Conservation (phyloP, 2,113 vertebrate genomes). For the Anhinga rufa region DNA sequence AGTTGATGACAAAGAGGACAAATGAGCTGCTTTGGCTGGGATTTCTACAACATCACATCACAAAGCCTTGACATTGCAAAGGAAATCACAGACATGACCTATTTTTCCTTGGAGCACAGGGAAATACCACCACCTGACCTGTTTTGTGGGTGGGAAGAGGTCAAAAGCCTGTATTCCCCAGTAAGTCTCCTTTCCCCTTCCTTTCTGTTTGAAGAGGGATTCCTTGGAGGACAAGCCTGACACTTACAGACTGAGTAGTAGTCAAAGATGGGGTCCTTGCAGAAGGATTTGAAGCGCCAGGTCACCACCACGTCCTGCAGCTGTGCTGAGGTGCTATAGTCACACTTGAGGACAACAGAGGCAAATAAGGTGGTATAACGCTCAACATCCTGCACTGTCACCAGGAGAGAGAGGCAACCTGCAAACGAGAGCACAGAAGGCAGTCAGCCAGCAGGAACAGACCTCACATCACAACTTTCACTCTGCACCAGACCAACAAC, state of each 20-base stretch:
- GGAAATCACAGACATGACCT: neutral
- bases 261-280: constrained; percentile 92
- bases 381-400: constrained; percentile 76
- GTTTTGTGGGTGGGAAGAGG: neutral
- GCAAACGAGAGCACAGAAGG: constrained; percentile 17
- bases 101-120: neutral
- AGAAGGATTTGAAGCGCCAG: constrained; percentile 94
- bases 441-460: neutral
- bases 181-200: neutral
- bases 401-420: constrained; percentile 82
- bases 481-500: neutral
- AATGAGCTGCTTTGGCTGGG: neutral
- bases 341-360: constrained; percentile 81
- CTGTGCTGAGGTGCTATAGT: constrained; percentile 88
- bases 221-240: neutral
- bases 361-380: constrained; percentile 84
- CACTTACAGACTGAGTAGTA: constrained; percentile 87
- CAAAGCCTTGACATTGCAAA: neutral
- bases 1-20: neutral
- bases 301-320: constrained; percentile 86
- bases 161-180: neutral
- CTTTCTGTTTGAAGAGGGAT: neutral
- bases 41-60: neutral
- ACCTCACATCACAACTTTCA: neutral
- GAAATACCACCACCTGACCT: neutral